Evolutionary conservation across 2,113 vertebrate species (phyloP).

Genomic region (Pseudorasbora parva): DNA sequence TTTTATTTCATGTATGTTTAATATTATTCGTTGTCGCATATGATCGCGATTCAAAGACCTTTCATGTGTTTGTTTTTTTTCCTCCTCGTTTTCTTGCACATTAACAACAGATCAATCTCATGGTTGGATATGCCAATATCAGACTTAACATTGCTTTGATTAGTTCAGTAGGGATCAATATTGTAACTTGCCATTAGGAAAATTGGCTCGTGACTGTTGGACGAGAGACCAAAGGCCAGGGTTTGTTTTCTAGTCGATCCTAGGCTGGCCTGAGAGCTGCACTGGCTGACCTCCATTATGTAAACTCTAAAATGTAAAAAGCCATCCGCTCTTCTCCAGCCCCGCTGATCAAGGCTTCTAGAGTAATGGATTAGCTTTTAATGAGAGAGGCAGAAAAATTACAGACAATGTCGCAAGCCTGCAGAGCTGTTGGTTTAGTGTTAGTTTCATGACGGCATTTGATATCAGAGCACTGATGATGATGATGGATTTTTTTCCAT

Average conservation of each 20-base stretch:
- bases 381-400: slow-evolving; percentile 20
- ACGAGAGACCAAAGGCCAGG: slow-evolving; percentile 19
- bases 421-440: slow-evolving; percentile 24
- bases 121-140: background rate
- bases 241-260: background rate
- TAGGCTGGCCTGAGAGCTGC: slow-evolving; percentile 3
- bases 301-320: slow-evolving; percentile 37
- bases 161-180: slow-evolving; percentile 17
- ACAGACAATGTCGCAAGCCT: background rate
- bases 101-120: background rate
- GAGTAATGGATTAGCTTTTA: slow-evolving; percentile 20
- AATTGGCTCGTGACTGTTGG: slow-evolving; percentile 19
- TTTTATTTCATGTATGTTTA: background rate
- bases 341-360: background rate
- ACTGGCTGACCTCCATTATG: slow-evolving; percentile 25
- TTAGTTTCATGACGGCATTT: slow-evolving; percentile 5
- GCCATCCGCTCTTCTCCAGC: background rate
- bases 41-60: background rate
- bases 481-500: slow-evolving; percentile 18
- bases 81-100: background rate
- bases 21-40: background rate
- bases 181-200: slow-evolving; percentile 33
- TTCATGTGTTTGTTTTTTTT: too few relatives aligned
- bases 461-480: slow-evolving; percentile 6
- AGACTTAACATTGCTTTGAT: background rate